phyloP scores from a whole-genome alignment of 2,797 vertebrate species.

The Lepilemur ruficaudatus region DNA sequence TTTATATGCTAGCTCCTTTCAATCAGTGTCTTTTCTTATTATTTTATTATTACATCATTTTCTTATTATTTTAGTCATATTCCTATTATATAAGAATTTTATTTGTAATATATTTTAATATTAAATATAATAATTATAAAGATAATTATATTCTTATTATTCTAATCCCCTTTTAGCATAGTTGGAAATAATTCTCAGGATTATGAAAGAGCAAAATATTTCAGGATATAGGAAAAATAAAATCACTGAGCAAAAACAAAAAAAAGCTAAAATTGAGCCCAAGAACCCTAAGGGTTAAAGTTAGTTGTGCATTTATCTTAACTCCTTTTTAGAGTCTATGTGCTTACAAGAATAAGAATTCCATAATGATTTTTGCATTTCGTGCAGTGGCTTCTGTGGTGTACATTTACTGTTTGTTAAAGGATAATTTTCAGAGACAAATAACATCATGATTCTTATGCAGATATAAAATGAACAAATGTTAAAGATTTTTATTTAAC shows the following conservation, averaged over 20 bases:
- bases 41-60: neutral
- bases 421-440: neutral
- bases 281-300: neutral
- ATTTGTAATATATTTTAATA: neutral
- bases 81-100: neutral
- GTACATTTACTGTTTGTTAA: neutral
- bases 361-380: neutral
- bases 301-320: neutral
- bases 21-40: neutral
- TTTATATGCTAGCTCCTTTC: neutral
- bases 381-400: neutral
- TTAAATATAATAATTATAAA: neutral
- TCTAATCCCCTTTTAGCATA: neutral
- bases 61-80: neutral
- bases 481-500: constrained; percentile 20
- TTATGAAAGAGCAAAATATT: neutral
- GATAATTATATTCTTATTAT: neutral
- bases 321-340: neutral
- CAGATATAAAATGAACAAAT: neutral
- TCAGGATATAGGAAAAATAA: constrained; percentile 1
- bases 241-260: neutral
- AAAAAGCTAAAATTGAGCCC: neutral
- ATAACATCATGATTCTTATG: neutral
- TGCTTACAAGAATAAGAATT: neutral
- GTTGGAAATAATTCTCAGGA: neutral